phyloP scores from a whole-genome alignment of 35 echinoderm and acorn worm species.

The Patiria miniata region DNA sequence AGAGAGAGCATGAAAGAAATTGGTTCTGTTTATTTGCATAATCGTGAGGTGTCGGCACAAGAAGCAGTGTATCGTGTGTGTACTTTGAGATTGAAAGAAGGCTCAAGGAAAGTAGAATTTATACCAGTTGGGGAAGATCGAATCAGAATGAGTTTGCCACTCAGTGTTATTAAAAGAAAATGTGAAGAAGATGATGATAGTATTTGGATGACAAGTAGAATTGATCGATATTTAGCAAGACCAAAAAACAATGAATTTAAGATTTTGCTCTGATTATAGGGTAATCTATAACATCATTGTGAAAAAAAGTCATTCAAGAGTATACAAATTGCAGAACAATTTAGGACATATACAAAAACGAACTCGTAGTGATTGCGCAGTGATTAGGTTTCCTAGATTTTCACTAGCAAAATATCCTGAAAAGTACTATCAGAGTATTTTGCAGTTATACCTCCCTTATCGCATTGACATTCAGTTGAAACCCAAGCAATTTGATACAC shows the following conservation, averaged over 20 bases:
- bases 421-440: too few species aligned
- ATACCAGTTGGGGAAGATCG: conserved; percentile 1
- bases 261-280: conserved; percentile 46
- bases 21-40: conserved; percentile 62
- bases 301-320: not conserved
- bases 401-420: too few species aligned
- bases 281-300: not conserved
- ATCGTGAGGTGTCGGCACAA: too few species aligned
- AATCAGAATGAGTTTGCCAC: conserved; percentile 52
- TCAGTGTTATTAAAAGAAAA: conserved; percentile 39
- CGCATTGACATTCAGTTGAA: too few species aligned
- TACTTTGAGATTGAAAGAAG: too few species aligned
- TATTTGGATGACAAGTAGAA: too few species aligned
- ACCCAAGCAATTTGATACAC: too few species aligned
- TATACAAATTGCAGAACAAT: conserved; percentile 20
- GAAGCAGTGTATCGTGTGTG: too few species aligned
- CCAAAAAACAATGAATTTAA: conserved; percentile 42
- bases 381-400: conserved; percentile 45
- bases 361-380: conserved; percentile 24
- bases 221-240: conserved; percentile 59
- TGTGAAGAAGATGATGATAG: too few species aligned
- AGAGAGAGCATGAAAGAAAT: conserved; percentile 48
- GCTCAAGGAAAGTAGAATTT: conserved; percentile 65
- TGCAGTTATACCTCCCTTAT: too few species aligned
- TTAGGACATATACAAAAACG: conserved; percentile 49